A percentile compares a stretch with the other conserved stretches of the same genome.
Conservation (phyloP, 2,797 vertebrate species). For the Schizopygopsis malacanthus region DNA sequence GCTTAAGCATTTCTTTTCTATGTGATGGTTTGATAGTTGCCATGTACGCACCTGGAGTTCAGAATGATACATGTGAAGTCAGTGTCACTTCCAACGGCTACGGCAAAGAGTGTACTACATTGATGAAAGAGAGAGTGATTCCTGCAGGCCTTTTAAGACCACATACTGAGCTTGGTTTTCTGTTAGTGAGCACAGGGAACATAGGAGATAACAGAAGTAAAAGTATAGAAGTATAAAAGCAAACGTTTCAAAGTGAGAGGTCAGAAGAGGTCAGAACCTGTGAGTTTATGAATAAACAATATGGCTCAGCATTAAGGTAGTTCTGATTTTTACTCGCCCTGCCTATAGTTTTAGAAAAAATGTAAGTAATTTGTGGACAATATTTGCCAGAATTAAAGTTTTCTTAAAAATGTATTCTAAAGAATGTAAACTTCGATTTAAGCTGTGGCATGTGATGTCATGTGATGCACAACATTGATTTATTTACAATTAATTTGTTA, state of each 20-base stretch:
- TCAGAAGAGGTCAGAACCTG: too few relatives aligned
- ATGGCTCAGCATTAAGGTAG: neutral
- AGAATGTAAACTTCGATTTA: too few relatives aligned
- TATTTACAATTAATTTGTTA: neutral
- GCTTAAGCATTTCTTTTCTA: slow-evolving; percentile 25
- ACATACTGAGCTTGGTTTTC: slow-evolving; percentile 21
- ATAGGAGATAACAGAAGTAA: neutral
- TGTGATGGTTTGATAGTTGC: slow-evolving; percentile 35
- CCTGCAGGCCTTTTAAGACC: slow-evolving; percentile 8
- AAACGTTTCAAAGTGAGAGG: neutral
- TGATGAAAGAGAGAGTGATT: slow-evolving; percentile 10
- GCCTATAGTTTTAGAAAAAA: neutral
- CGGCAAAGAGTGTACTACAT: neutral
- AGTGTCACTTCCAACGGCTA: slow-evolving; percentile 28
- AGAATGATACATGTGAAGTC: slow-evolving; percentile 28
- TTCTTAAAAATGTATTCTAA: too few relatives aligned
- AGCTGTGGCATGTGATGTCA: neutral
- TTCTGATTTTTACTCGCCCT: neutral
- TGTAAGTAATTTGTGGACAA: neutral
- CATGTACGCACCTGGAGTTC: slow-evolving; percentile 26
- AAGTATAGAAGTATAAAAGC: neutral
- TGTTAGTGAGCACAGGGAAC: neutral
- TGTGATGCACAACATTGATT: neutral
- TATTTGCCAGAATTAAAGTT: neutral
- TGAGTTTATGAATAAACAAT: neutral